Conservation (phyloP, 2,797 vertebrate species). For the Oreochromis grahami region DNA sequence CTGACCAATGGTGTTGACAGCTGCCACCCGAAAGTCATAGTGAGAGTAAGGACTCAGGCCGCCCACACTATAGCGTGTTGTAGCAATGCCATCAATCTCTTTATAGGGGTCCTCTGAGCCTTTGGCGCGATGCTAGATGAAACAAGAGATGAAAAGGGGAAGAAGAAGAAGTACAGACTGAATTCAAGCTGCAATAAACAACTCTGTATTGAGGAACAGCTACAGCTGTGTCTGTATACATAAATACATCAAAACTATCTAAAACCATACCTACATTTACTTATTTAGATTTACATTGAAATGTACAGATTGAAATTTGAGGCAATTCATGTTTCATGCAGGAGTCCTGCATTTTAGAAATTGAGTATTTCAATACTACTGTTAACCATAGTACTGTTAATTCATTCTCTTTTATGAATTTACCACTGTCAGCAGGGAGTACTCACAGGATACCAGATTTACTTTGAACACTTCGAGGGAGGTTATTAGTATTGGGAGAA, state of each 20-base stretch:
- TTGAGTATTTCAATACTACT: neutral
- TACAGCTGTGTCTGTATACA: neutral
- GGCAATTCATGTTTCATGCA: neutral
- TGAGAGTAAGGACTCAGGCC: constrained; percentile 97
- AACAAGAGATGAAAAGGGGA: neutral
- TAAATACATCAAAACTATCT: neutral
- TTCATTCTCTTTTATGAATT: constrained; percentile 10
- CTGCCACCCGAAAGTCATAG: constrained; percentile 94
- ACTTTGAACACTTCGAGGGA: neutral
- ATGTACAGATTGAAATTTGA: neutral
- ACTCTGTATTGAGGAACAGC: neutral
- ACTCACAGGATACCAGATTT: neutral
- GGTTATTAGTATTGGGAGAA: neutral
- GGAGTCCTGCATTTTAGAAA: neutral
- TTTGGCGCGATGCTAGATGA: constrained; percentile 86
- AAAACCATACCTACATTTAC: neutral
- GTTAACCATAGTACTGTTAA: neutral
- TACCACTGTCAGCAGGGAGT: neutral
- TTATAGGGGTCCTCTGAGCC: constrained; percentile 90
- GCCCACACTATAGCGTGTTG: constrained; percentile 97
- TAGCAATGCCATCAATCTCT: constrained; percentile 97
- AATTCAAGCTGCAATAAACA: neutral
- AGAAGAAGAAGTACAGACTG: neutral
- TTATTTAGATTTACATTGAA: neutral
- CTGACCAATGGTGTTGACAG: constrained; percentile 95